phyloP scores from a whole-genome alignment of 2,113 vertebrate species.

The Lepus europaeus region DNA sequence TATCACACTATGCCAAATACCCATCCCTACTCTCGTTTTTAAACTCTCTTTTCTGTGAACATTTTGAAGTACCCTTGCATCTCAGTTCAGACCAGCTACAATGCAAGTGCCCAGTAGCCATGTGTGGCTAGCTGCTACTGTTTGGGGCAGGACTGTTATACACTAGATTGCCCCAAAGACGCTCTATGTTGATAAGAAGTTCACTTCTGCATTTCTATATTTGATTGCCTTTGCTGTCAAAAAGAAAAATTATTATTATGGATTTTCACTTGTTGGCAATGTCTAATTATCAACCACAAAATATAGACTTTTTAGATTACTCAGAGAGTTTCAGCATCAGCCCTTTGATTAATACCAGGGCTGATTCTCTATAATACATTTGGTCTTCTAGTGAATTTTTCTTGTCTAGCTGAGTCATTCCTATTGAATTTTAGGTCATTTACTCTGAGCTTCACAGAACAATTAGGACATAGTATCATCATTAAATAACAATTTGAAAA shows the following conservation, averaged over 20 bases:
- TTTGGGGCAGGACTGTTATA: background rate
- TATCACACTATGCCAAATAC: too few relatives aligned
- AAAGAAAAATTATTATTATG: constrained; percentile 43
- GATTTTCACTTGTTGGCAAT: constrained; percentile 29
- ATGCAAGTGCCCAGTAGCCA: background rate
- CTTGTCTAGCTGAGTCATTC: constrained; percentile 50
- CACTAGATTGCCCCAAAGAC: background rate
- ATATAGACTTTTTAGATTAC: constrained; percentile 31
- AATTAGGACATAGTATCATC: constrained; percentile 34
- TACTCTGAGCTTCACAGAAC: constrained; percentile 15
- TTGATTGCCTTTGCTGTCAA: constrained; percentile 51
- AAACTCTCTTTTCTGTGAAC: too few relatives aligned
- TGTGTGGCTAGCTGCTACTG: background rate
- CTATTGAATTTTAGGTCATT: constrained; percentile 58
- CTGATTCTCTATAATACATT: constrained; percentile 27
- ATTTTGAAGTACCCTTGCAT: background rate
- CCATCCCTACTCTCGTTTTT: too few relatives aligned
- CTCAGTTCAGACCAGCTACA: background rate
- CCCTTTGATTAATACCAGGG: constrained; percentile 20
- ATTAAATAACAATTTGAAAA: constrained; percentile 61
- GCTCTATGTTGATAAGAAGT: background rate
- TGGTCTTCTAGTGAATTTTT: constrained; percentile 58
- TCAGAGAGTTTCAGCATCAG: constrained; percentile 54
- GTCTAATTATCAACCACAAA: constrained; percentile 46
- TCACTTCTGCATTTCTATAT: constrained; percentile 24